Percentiles rank a stretch among this genome's conserved stretches.
Evolutionary conservation across 2,797 vertebrate species (phyloP).

Genomic region (Leucoraja ocellata): DNA sequence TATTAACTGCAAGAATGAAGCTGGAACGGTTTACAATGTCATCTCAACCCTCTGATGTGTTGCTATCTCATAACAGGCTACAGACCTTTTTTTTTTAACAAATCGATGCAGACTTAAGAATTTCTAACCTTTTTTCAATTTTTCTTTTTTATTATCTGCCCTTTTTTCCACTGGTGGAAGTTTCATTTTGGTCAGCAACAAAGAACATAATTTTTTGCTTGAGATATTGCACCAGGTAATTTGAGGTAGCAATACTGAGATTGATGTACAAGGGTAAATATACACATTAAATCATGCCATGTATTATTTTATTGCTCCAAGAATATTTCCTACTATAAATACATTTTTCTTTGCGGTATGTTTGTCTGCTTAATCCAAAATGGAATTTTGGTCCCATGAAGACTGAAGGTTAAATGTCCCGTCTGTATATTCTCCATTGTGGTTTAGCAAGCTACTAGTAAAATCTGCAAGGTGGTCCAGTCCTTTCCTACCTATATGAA

Average conservation of each 20-base stretch:
- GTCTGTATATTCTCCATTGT: background rate
- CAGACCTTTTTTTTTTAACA: conserved; percentile 10
- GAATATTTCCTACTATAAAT: background rate
- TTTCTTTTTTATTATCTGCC: background rate
- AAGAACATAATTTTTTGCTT: background rate
- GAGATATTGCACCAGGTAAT: background rate
- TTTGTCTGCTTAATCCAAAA: background rate
- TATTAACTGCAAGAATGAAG: conserved; percentile 22
- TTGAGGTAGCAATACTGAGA: background rate
- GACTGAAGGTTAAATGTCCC: conserved; percentile 19
- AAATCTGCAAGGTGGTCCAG: conserved; percentile 3
- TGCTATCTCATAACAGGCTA: conserved; percentile 7
- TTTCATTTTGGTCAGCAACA: background rate
- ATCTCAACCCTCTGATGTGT: conserved; percentile 24
- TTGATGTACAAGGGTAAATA: background rate
- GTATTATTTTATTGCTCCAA: background rate
- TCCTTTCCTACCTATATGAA: conserved; percentile 3
- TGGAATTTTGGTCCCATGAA: background rate
- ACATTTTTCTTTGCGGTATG: background rate
- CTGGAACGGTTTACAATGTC: conserved; percentile 24
- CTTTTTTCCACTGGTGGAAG: background rate
- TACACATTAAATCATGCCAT: background rate
- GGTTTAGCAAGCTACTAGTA: conserved; percentile 13
- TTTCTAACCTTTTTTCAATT: background rate
- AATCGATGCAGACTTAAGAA: background rate